These are phyloP conservation scores for Cotesia typhae DNA, from an alignment of 1,140 invertebrate genomes.

Conservation along the genomic window DNA sequence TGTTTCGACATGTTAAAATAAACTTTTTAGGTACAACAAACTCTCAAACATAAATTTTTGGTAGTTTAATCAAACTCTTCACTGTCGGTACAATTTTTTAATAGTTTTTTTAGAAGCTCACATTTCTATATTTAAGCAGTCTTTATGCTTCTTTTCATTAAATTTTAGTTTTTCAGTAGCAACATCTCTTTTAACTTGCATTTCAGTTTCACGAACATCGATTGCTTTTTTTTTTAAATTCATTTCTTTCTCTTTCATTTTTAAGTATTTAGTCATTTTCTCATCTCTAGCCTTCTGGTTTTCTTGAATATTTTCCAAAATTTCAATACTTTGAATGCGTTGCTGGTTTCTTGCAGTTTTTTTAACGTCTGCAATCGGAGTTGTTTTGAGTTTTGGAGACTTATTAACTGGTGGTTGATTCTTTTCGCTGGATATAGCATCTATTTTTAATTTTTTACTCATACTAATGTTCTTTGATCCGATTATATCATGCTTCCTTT, in stretches of 20 bases:
- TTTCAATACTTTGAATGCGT: not conserved
- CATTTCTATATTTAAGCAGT: conserved; percentile 1
- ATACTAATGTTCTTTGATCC: not conserved
- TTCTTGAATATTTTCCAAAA: not conserved
- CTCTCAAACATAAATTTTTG: not conserved
- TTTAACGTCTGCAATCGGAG: not conserved
- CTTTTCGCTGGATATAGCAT: not conserved
- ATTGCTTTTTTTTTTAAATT: not conserved
- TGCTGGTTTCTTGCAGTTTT: not conserved
- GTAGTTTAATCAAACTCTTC: conserved; percentile 5
- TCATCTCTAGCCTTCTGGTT: not conserved
- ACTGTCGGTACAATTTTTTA: conserved; percentile 2
- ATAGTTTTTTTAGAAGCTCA: not conserved
- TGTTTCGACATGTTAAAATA: not conserved
- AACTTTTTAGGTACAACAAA: conserved; percentile 10
- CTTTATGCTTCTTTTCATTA: not conserved
- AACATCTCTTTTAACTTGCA: not conserved
- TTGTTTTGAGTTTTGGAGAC: conserved; percentile 1
- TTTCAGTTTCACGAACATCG: not conserved
- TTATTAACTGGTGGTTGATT: not conserved
- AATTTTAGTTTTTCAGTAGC: not conserved
- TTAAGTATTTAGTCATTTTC: not conserved
- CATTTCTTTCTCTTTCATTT: conserved; percentile 5
- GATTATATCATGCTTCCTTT: not conserved
- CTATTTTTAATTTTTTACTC: conserved; percentile 4